These are phyloP conservation scores for Carpatolechia fugitivella DNA, from an alignment of 2,888 invertebrate genomes.

Conservation along the genomic window DNA sequence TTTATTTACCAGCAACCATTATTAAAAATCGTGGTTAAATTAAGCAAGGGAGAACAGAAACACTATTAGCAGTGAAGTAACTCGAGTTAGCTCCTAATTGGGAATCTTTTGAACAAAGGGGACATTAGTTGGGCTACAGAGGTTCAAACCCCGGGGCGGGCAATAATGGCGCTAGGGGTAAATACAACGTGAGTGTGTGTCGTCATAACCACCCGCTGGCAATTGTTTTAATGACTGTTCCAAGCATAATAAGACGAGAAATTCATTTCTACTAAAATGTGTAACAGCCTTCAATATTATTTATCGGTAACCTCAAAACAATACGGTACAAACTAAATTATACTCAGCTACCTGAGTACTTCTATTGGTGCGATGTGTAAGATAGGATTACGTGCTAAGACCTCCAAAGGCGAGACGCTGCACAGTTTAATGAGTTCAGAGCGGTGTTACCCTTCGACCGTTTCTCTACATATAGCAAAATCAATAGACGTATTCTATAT, in stretches of 20 bases:
- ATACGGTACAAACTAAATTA: no score
- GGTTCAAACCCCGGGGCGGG: not conserved
- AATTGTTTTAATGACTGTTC: not conserved
- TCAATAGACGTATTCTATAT: no score
- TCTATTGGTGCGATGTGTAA: no score
- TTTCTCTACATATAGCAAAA: no score
- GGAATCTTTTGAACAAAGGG: not conserved
- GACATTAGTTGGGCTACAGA: not conserved
- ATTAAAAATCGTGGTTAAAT: no score
- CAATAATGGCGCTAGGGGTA: not conserved
- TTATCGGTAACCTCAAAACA: no score
- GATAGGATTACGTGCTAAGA: not conserved
- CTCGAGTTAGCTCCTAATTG: not conserved
- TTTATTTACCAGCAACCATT: no score
- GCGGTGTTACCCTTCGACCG: no score
- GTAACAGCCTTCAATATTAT: not conserved
- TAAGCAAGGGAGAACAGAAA: no score
- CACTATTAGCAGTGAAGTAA: no score
- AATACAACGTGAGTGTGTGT: not conserved
- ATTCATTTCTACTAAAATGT: not conserved
- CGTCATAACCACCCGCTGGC: not conserved
- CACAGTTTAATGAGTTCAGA: no score
- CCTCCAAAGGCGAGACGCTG: not conserved
- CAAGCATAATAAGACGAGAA: not conserved
- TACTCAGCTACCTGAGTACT: no score